These are phyloP conservation scores for Tetramorium alpestre DNA, from an alignment of 1,140 invertebrate species.

Conservation along the genomic window DNA sequence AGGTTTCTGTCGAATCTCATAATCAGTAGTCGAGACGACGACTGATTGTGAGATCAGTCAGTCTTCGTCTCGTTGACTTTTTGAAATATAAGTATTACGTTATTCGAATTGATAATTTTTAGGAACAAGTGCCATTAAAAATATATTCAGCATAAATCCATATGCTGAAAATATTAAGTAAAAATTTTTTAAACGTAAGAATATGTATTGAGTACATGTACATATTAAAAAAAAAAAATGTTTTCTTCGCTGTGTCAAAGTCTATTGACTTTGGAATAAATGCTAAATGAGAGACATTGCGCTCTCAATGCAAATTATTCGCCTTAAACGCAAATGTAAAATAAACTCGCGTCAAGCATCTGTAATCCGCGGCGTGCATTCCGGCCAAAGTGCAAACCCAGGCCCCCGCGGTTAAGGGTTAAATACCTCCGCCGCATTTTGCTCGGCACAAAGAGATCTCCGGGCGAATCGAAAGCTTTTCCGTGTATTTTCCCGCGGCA, in stretches of 20 bases:
- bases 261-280: background rate
- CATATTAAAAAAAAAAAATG: background rate
- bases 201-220: background rate
- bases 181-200: background rate
- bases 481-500: conserved; percentile 46
- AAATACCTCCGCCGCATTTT: conserved; percentile 29
- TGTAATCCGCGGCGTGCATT: conserved; percentile 39
- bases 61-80: background rate
- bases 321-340: conserved; percentile 12
- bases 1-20: conserved; percentile 21
- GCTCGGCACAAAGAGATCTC: conserved; percentile 50
- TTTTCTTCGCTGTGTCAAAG: too few relatives aligned
- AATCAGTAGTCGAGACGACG: conserved; percentile 9
- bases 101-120: background rate
- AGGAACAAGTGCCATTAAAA: background rate
- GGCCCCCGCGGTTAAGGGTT: conserved; percentile 39
- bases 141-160: background rate
- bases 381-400: conserved; percentile 14
- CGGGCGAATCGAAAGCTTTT: conserved; percentile 55
- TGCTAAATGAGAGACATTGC: background rate
- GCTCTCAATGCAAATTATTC: conserved; percentile 9
- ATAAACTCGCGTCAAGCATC: conserved; percentile 30
- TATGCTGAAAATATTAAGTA: background rate
- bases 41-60: background rate
- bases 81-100: background rate